Evolutionary conservation across 1,140 invertebrate species (phyloP).

Genomic region (Pseudomyrmex dendroicus): DNA sequence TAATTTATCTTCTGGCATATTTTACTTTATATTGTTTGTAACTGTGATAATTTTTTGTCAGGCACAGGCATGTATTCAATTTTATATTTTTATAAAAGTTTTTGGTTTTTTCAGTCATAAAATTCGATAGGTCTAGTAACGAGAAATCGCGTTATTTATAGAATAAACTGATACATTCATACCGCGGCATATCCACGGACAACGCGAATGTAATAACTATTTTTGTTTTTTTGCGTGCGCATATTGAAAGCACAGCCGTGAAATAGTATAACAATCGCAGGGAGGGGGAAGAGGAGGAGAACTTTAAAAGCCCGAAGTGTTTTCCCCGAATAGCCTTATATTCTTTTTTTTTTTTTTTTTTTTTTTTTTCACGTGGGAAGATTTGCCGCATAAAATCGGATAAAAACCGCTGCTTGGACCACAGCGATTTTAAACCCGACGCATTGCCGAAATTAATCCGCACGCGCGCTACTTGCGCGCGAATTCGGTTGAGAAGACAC

Average conservation of each 20-base stretch:
- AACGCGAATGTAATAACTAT: slow-evolving; percentile 14
- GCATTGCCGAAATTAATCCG: slow-evolving; percentile 29
- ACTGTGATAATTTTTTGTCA: neutral
- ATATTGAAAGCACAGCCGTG: slow-evolving; percentile 21
- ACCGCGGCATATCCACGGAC: neutral
- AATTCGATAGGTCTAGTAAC: neutral
- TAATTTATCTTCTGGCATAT: no score
- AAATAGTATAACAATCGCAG: slow-evolving; percentile 36
- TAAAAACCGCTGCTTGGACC: slow-evolving; percentile 38
- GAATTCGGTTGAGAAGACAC: neutral
- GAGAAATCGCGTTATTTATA: slow-evolving; percentile 37
- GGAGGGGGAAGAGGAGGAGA: no score
- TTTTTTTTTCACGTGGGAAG: slow-evolving; percentile 45
- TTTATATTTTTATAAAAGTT: neutral
- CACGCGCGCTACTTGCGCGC: neutral
- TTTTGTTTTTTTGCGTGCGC: slow-evolving; percentile 1
- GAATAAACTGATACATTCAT: slow-evolving; percentile 8
- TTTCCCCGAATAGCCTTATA: slow-evolving; percentile 10
- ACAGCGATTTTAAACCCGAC: slow-evolving; percentile 34
- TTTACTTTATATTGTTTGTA: neutral
- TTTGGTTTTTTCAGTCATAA: slow-evolving; percentile 22
- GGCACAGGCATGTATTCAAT: neutral
- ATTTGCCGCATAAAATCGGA: slow-evolving; percentile 37
- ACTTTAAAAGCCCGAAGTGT: slow-evolving; percentile 21
- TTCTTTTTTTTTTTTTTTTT: neutral